Conservation (phyloP, 2,797 vertebrate genomes). For the Glyptemys insculpta region DNA sequence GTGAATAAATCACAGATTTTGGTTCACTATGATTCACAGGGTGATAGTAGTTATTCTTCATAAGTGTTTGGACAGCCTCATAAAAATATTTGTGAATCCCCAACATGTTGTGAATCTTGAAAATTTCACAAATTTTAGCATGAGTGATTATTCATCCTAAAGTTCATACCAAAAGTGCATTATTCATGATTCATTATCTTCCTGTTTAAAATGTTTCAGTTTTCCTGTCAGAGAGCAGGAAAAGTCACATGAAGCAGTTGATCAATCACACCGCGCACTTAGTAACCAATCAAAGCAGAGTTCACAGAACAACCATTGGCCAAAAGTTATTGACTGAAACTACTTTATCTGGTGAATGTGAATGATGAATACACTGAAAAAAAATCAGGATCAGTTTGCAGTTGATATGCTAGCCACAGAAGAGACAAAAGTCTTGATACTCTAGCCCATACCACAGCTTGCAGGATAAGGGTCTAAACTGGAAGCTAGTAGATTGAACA, state of each 20-base stretch:
- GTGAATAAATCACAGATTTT: neutral
- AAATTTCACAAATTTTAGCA: neutral
- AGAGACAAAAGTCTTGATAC: neutral
- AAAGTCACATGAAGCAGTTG: neutral
- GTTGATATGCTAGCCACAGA: neutral
- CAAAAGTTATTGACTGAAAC: neutral
- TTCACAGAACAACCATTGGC: neutral
- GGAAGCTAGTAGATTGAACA: neutral
- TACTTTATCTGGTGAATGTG: neutral
- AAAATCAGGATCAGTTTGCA: neutral
- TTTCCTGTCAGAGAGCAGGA: neutral
- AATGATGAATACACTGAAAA: neutral
- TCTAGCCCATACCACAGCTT: neutral
- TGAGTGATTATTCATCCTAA: neutral
- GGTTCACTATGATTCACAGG: neutral
- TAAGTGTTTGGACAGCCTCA: neutral
- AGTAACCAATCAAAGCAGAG: neutral
- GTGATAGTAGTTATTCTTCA: neutral
- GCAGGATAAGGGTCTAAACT: neutral
- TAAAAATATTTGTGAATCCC: neutral
- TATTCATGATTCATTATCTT: neutral
- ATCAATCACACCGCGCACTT: rapidly evolving
- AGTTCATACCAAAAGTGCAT: neutral
- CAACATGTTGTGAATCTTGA: neutral
- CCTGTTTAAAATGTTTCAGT: neutral